Conservation (phyloP, 2,888 invertebrate genomes). For the Sceliomorpha sp. region DNA sequence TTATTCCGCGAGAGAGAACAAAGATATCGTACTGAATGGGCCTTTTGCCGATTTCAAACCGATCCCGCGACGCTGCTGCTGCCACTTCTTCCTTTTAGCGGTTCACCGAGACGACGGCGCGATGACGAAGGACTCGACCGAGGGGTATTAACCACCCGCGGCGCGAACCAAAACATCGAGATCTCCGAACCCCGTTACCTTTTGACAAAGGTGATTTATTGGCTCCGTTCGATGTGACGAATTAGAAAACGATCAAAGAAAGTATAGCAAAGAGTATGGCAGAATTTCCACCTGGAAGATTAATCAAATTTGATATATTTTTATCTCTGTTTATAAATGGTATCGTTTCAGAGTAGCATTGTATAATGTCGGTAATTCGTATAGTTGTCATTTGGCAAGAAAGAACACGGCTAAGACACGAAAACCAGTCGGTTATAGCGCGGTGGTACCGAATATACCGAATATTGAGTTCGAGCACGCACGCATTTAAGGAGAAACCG, state of each 20-base stretch:
- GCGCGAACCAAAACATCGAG: slow-evolving; percentile 74
- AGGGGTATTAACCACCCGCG: slow-evolving; percentile 70
- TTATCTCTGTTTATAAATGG: no score
- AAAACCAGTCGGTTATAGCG: slow-evolving; percentile 7
- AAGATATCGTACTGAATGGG: slow-evolving; percentile 43
- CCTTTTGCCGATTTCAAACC: slow-evolving; percentile 48
- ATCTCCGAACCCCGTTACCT: slow-evolving; percentile 60
- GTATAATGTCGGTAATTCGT: no score
- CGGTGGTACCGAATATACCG: slow-evolving; percentile 11
- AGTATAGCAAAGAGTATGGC: no score
- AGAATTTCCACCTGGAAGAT: no score
- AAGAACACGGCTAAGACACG: slow-evolving; percentile 5
- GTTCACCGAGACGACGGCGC: slow-evolving; percentile 11
- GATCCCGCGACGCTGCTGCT: slow-evolving; percentile 17
- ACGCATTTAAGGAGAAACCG: slow-evolving; percentile 66
- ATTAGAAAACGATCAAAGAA: neutral
- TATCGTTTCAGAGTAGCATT: no score
- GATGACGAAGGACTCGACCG: slow-evolving; percentile 56
- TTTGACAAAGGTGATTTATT: slow-evolving; percentile 71
- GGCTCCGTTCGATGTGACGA: slow-evolving; percentile 62
- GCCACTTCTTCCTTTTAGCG: slow-evolving; percentile 30
- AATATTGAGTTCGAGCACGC: slow-evolving; percentile 51
- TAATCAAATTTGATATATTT: no score
- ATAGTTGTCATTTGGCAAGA: slow-evolving; percentile 2
- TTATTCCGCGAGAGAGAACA: slow-evolving; percentile 42